Conservation (phyloP, 2,113 vertebrate genomes). For the Centropristis striata region DNA sequence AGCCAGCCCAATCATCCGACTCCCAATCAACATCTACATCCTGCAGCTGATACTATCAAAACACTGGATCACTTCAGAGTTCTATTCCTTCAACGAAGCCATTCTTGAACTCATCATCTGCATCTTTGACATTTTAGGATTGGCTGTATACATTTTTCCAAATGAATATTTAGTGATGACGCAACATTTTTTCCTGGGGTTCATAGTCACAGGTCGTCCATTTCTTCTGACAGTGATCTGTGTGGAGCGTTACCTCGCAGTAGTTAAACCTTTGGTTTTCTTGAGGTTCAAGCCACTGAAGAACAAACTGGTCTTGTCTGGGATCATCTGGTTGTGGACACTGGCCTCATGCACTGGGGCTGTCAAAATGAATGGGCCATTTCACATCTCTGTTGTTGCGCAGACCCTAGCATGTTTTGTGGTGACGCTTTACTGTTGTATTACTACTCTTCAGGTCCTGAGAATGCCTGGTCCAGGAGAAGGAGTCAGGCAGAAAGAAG, state of each 20-base stretch:
- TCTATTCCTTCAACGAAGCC: not conserved
- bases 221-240: slow-evolving; percentile 28
- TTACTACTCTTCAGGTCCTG: slow-evolving; percentile 21
- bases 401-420: not conserved
- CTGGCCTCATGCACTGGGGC: not conserved
- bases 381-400: fast-evolving
- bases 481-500: not conserved
- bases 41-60: slow-evolving; percentile 45
- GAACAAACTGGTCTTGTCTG: slow-evolving; percentile 28
- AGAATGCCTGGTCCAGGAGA: slow-evolving; percentile 47
- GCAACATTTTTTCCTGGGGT: not conserved
- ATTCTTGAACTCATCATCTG: slow-evolving; percentile 28
- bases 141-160: fast-evolving
- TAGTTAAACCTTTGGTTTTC: slow-evolving; percentile 38
- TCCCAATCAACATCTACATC: slow-evolving; percentile 34
- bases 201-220: slow-evolving; percentile 12
- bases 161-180: fast-evolving
- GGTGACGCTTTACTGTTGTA: slow-evolving; percentile 37
- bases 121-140: not conserved
- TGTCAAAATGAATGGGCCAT: fast-evolving
- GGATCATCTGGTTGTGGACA: slow-evolving; percentile 20
- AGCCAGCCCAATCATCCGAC: not conserved
- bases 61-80: slow-evolving; percentile 12
- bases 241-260: slow-evolving; percentile 37
- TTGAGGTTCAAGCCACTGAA: slow-evolving; percentile 40